Conservation (phyloP, 1,140 invertebrate species). For the Centruroides sculpturatus region DNA sequence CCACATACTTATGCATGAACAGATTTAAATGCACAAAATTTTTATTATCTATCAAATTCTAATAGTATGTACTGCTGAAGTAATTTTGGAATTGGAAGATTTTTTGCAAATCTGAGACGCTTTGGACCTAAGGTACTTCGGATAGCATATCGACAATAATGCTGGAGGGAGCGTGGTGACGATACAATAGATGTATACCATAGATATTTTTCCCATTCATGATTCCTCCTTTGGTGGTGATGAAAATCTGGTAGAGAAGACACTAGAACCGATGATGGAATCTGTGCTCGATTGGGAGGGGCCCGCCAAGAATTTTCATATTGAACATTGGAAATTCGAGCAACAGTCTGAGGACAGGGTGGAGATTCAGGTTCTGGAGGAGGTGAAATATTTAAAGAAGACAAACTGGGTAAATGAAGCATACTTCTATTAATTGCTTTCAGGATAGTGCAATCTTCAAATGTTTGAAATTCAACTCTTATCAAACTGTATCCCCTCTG, state of each 20-base stretch:
- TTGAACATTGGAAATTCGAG: background rate
- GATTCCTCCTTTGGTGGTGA: background rate
- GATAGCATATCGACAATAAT: conserved; percentile 24
- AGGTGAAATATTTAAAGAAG: conserved; percentile 16
- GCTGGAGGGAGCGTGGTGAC: conserved; percentile 24
- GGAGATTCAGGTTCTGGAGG: background rate
- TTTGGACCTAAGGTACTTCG: conserved; percentile 18
- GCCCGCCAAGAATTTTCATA: background rate
- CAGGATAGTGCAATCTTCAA: conserved; percentile 19
- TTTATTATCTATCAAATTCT: conserved; percentile 16
- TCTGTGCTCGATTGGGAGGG: background rate
- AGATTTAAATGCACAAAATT: too few relatives aligned
- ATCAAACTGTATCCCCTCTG: conserved; percentile 20
- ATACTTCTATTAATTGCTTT: conserved; percentile 23
- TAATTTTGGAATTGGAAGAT: conserved; percentile 21
- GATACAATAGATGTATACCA: conserved; percentile 21
- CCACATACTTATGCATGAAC: too few relatives aligned
- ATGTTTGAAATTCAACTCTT: conserved; percentile 20
- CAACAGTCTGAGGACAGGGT: background rate
- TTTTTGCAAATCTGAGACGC: conserved; percentile 20
- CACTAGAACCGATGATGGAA: background rate
- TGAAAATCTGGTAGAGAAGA: background rate
- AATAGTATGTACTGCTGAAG: conserved; percentile 24
- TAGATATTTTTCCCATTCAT: conserved; percentile 14
- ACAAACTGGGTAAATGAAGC: conserved; percentile 19